A percentile compares a stretch with the other conserved stretches of the same genome.
phyloP scores from a whole-genome alignment of 2,113 vertebrate species.

The Vimba vimba region DNA sequence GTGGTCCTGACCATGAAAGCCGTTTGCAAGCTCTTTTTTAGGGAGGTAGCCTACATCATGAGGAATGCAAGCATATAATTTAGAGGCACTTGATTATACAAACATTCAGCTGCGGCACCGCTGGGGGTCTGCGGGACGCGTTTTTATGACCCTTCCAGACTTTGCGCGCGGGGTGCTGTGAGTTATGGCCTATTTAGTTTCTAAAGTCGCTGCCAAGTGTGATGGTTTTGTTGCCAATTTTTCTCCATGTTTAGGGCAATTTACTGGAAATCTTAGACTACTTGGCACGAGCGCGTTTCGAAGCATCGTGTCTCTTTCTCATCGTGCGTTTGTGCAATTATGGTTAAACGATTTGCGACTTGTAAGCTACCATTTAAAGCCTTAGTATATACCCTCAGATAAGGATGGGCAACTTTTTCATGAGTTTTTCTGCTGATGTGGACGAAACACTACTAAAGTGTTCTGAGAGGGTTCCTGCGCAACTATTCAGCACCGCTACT shows the following conservation, averaged over 20 bases:
- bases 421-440: not conserved
- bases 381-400: slow-evolving; percentile 41
- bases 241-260: slow-evolving; percentile 72
- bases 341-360: slow-evolving; percentile 60
- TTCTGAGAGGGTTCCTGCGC: not conserved
- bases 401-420: not conserved
- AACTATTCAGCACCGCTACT: not conserved
- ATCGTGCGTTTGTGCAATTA: slow-evolving; percentile 57
- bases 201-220: slow-evolving; percentile 63
- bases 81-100: slow-evolving; percentile 45
- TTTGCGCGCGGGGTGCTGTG: slow-evolving; percentile 61
- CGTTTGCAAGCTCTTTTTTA: slow-evolving; percentile 63
- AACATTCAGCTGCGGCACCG: slow-evolving; percentile 51
- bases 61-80: slow-evolving; percentile 17
- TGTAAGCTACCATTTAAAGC: slow-evolving; percentile 62
- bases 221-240: slow-evolving; percentile 69
- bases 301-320: slow-evolving; percentile 35
- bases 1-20: not conserved
- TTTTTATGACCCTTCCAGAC: slow-evolving; percentile 64
- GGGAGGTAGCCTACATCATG: not conserved
- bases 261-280: slow-evolving; percentile 75
- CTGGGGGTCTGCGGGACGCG: slow-evolving; percentile 54
- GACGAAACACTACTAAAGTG: not conserved
- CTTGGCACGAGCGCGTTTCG: slow-evolving; percentile 63
- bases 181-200: slow-evolving; percentile 62